A percentile compares a stretch with the other conserved stretches of the same genome.
phyloP scores from a whole-genome alignment of 2,888 invertebrate genomes.

The Tetanocera ferruginea region DNA sequence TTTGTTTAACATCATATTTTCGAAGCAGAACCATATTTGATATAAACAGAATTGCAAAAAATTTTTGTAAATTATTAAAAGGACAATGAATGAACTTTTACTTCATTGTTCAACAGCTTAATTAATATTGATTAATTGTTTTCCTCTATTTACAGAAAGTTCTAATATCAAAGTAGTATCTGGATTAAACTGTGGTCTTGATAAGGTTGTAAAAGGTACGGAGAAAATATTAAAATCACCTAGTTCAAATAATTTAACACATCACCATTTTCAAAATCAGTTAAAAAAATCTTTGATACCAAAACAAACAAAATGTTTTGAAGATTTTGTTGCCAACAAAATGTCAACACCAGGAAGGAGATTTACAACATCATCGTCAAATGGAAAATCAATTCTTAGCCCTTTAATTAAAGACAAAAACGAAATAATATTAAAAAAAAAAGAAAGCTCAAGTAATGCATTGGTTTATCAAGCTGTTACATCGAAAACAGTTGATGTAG shows the following conservation, averaged over 20 bases:
- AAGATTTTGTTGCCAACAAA: constrained; percentile 1
- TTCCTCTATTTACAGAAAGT: not conserved
- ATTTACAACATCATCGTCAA: not conserved
- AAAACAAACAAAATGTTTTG: not conserved
- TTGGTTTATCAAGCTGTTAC: not conserved
- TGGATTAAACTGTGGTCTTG: not conserved
- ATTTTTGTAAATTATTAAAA: no score
- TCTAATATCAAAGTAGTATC: not conserved
- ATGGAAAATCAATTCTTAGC: not conserved
- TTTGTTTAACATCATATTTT: no score
- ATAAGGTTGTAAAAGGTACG: constrained; percentile 4
- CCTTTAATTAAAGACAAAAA: not conserved
- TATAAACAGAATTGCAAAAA: no score
- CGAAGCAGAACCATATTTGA: no score
- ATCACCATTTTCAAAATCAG: not conserved
- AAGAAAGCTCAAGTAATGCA: not conserved
- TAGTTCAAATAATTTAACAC: not conserved
- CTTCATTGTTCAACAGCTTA: no score
- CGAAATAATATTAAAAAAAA: not conserved
- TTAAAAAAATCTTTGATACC: not conserved
- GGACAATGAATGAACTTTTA: no score
- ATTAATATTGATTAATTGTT: no score
- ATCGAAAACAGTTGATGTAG: not conserved
- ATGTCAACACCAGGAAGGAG: not conserved
- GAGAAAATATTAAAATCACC: not conserved